Base-by-base conservation (phyloP, 2,888 invertebrate genomes). In the Chironomus tentans region DNA sequence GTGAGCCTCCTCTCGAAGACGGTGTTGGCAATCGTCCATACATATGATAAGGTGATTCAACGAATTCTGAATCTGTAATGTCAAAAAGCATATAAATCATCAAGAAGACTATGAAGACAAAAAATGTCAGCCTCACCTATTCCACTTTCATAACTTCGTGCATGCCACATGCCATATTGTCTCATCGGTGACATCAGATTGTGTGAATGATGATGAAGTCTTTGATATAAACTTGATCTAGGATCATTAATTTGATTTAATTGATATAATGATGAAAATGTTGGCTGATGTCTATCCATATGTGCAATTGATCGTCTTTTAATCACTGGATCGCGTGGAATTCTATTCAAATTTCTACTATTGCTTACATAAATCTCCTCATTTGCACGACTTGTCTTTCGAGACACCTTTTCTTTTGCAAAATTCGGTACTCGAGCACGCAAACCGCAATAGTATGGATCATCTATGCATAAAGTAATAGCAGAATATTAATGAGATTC, bases 381-480 rank as follows among this genome's bases (percentile, higher is more conserved):
- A 56, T 76, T 76, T 21, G 50, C 21, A 18, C 38, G 75, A 18
- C 65, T 68, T n/a, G 46, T 38, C 47, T 68, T 74, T 15, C 48
- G 28, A 4, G 68, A n/a, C 6, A 22, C 68, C 50, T 56, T 76
- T 24, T 69, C 69, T 85, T 95, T 94, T 78, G 92, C 95, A 85
- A 96, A 96, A 87, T 96, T 96, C 70, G 96, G 95, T 76, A 95
- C 95, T 79, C 95, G 90, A 61, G 96, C 96, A 80, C 94, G 89
- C 79, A 96, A 87, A 62, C 96, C 96, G 83, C 95, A 95, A 85
- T 96, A 96, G 86, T 96, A 96, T 3, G 95, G 96, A 85, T 96
- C 95, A 84, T 96, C 95, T 95, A 86, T 21, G 0, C 38, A 38
- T 38, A 10, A 38, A 38, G 10, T 38, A 38, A 10, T 38, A 38